Base-by-base conservation (phyloP, 2,888 invertebrate species). In the Drosophila pseudotakahashii region DNA sequence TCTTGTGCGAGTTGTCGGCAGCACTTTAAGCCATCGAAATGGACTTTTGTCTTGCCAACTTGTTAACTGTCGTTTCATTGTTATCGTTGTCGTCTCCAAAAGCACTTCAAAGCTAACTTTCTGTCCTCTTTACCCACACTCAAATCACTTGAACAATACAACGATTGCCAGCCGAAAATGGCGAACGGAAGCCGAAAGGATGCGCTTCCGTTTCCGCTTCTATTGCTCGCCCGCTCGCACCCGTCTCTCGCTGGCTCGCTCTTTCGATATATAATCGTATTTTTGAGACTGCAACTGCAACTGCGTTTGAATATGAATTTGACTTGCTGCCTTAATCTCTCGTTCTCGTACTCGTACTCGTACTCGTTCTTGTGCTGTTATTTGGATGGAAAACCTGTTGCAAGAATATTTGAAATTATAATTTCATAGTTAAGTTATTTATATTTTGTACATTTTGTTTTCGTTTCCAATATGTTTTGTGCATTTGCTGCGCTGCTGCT, bases 351-450 rank as follows among this genome's bases (percentile, higher is more conserved):
- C 47, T 47, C 48, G 52, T 51, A 58, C 47, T 47, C 59, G 51
- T 50, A 51, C 60, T 75, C 73, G 73, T 81, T 73, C 75, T 75
- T 79, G 73, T 80, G 75, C 72, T 86, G 83, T 76, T 66, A 53
- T 16, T 77, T 79, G 73, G 71, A 72, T 83, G 71, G 68, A 72
- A 77, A 74, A 61, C 30, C 45, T 69, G 67, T 68, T 67, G 67
- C 67, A 64, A 64, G 13, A 57, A 19, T 72, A 53, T 32, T 39
- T 53, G 3, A 47, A 42, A 7, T 30, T 48, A 30, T 26, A 30
- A 37, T 48, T 70, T 44, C 1, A 37, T 44, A 36, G 10, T 51
- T 41, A 37, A 19, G n/a, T 57, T 44, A n/a, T n/a, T n/a, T 36
- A 11, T 34, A 10, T 39, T 45, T 50, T 32, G 36, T 36, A n/a